A percentile compares a stretch with the other conserved stretches of the same genome.
Evolutionary conservation across 2,888 invertebrate species (phyloP).

Genomic region (Heterodera filipjevi): DNA sequence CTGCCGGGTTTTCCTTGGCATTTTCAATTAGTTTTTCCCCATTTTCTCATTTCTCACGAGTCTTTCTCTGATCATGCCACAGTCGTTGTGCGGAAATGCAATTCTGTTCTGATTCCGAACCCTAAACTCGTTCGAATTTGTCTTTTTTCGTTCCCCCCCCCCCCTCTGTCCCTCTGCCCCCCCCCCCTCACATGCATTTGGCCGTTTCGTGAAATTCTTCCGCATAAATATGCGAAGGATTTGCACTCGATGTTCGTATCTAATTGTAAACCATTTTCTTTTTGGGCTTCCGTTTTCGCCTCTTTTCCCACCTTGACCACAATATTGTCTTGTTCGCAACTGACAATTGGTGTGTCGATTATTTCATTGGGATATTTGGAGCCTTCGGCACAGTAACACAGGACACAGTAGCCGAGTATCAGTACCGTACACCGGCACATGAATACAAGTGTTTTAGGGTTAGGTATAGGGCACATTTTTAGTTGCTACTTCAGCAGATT

Average conservation of each 20-base stretch:
- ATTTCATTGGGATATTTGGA: constrained; percentile 59
- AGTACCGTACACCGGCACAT: constrained; percentile 2
- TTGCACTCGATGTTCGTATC: constrained; percentile 60
- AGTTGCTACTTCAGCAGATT: background rate
- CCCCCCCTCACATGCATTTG: constrained; percentile 45
- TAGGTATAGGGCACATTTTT: background rate
- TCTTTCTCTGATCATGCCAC: constrained; percentile 61
- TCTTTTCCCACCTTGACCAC: constrained; percentile 53
- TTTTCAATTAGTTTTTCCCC: constrained; percentile 7
- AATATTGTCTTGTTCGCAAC: constrained; percentile 57
- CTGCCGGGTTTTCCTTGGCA: constrained; percentile 53
- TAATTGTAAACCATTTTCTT: constrained; percentile 27
- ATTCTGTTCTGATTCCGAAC: constrained; percentile 57
- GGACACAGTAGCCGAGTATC: background rate
- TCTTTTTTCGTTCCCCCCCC: background rate
- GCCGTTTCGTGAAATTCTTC: constrained; percentile 57
- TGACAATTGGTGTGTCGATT: constrained; percentile 60
- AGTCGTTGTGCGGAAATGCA: constrained; percentile 55
- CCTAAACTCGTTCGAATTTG: background rate
- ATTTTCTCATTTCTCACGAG: constrained; percentile 42
- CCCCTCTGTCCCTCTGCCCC: background rate
- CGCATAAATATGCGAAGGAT: constrained; percentile 63
- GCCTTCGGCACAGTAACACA: constrained; percentile 2
- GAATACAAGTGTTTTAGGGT: background rate
- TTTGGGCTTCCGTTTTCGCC: background rate